phyloP scores from a whole-genome alignment of 2,113 vertebrate species.

The Leiothrix lutea region DNA sequence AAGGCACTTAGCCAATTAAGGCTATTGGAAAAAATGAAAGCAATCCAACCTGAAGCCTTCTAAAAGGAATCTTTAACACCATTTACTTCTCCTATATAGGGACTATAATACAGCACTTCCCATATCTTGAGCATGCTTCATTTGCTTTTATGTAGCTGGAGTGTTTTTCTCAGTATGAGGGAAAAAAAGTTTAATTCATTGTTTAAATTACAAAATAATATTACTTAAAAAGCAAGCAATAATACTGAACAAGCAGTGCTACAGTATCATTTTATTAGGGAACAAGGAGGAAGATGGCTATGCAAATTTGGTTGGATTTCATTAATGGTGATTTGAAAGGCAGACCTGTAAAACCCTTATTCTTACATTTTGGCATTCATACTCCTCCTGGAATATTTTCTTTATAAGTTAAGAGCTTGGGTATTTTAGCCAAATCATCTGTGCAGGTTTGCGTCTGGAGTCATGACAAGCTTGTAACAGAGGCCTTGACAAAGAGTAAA shows the following conservation, averaged over 20 bases:
- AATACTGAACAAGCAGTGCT: neutral
- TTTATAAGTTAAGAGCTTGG: neutral
- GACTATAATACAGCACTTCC: neutral
- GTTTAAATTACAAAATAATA: neutral
- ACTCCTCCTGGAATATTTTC: neutral
- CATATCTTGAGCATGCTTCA: neutral
- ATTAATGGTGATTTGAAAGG: neutral
- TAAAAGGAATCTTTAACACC: slow-evolving; percentile 38
- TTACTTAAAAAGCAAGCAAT: neutral
- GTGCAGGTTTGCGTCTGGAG: neutral
- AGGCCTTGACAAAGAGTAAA: neutral
- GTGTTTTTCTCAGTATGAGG: neutral
- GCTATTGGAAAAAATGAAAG: slow-evolving; percentile 50
- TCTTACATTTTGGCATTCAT: neutral
- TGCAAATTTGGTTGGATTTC: neutral
- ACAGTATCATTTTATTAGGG: neutral
- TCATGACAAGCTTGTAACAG: neutral
- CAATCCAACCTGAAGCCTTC: slow-evolving; percentile 35
- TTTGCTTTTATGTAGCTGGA: neutral
- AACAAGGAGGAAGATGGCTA: neutral
- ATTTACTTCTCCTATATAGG: neutral
- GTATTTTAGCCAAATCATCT: neutral
- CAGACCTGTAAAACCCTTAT: neutral
- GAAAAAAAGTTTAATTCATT: neutral
- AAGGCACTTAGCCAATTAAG: slow-evolving; percentile 65